Percentiles rank a stretch among this genome's conserved stretches.
Evolutionary conservation across 2,797 vertebrate species (phyloP).

Genomic region (Ispidina picta): DNA sequence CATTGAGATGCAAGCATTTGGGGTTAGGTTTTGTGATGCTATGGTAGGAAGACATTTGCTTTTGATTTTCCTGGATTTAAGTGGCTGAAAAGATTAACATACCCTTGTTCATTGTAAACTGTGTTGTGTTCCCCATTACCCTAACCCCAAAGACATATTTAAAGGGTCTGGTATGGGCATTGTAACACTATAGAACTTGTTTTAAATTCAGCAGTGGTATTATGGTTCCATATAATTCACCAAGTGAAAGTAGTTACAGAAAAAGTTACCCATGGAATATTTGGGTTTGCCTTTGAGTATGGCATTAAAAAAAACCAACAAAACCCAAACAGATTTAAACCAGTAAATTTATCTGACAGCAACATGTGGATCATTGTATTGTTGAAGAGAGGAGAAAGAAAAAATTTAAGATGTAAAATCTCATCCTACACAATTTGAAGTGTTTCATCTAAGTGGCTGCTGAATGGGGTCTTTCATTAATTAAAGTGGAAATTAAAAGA

Average conservation of each 20-base stretch:
- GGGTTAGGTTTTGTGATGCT: constrained; percentile 25
- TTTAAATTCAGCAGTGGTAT: neutral
- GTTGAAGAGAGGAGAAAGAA: neutral
- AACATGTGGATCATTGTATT: neutral
- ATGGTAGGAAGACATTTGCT: constrained; percentile 52
- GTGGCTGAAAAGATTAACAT: constrained; percentile 45
- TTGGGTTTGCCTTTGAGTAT: neutral
- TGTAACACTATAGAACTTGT: neutral
- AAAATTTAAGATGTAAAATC: neutral
- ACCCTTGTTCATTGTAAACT: constrained; percentile 5
- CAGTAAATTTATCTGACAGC: neutral
- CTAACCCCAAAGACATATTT: neutral
- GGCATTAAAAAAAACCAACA: neutral
- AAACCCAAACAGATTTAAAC: neutral
- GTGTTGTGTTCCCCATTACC: neutral
- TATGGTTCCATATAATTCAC: neutral
- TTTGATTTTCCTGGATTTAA: constrained; percentile 60
- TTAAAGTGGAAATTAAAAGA: neutral
- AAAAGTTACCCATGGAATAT: neutral
- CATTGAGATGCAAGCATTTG: constrained; percentile 26
- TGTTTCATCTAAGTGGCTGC: neutral
- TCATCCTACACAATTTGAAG: neutral
- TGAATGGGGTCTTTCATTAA: neutral
- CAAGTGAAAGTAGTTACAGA: neutral
- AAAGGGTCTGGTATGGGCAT: neutral